Conservation (phyloP, 2,113 vertebrate genomes). For the Ifrita kowaldi region DNA sequence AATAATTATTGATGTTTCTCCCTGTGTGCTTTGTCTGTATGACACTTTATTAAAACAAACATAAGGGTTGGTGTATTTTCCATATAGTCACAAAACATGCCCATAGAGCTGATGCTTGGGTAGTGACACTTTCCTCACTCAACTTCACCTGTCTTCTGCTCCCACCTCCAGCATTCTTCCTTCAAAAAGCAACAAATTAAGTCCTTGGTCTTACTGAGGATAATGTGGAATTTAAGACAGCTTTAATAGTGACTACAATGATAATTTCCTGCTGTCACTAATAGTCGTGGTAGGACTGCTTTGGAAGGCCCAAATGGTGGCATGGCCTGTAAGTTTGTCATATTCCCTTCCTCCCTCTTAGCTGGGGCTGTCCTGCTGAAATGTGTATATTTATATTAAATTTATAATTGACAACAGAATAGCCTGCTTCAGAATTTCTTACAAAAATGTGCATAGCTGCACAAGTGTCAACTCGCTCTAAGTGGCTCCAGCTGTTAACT, state of each 20-base stretch:
- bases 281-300: not conserved
- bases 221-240: not conserved
- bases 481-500: not conserved
- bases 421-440: not conserved
- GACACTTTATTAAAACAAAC: not conserved
- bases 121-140: not conserved
- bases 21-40: not conserved
- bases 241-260: not conserved
- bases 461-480: not conserved
- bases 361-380: not conserved
- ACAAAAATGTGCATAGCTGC: not conserved
- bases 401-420: not conserved
- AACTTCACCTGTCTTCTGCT: not conserved
- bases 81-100: not conserved
- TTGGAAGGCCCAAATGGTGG: not conserved
- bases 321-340: rapidly evolving
- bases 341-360: not conserved
- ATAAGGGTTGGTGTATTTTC: not conserved
- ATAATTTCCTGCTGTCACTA: not conserved
- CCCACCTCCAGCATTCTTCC: not conserved
- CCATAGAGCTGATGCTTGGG: not conserved
- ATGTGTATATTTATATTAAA: not conserved
- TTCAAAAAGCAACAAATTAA: not conserved
- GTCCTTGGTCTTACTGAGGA: not conserved
- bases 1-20: not conserved